These are phyloP conservation scores for Electrona antarctica DNA, from an alignment of 2,113 vertebrate species.

Conservation along the genomic window DNA sequence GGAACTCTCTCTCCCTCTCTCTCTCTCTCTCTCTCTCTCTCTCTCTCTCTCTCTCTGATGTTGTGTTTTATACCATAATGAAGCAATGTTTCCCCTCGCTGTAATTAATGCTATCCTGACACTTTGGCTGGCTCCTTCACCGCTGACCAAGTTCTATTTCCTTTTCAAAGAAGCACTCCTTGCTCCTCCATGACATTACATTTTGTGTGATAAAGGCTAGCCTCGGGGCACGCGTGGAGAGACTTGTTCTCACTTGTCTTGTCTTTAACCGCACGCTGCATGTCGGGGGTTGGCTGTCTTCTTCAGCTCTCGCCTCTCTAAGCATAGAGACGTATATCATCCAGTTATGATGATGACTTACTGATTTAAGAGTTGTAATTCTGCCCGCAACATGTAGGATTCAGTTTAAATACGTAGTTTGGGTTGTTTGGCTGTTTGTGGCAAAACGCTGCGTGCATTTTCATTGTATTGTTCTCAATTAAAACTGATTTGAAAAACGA, in stretches of 20 bases:
- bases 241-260: slow-evolving; percentile 71
- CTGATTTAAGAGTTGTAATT: slow-evolving; percentile 41
- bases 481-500: slow-evolving; percentile 7
- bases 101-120: slow-evolving; percentile 29
- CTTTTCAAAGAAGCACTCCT: slow-evolving; percentile 43
- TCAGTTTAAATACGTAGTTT: slow-evolving; percentile 17
- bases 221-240: slow-evolving; percentile 50
- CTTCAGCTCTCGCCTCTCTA: slow-evolving; percentile 41
- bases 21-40: background rate
- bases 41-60: background rate
- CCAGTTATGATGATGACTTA: slow-evolving; percentile 52
- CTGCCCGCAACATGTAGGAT: slow-evolving; percentile 27
- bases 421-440: slow-evolving; percentile 9
- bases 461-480: slow-evolving; percentile 4
- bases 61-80: slow-evolving; percentile 21
- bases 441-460: background rate
- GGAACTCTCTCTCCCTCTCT: slow-evolving; percentile 7
- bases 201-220: slow-evolving; percentile 62
- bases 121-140: slow-evolving; percentile 38
- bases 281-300: slow-evolving; percentile 29
- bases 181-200: slow-evolving; percentile 45
- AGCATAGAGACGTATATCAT: slow-evolving; percentile 50
- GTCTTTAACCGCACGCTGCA: slow-evolving; percentile 54
- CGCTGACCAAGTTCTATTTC: slow-evolving; percentile 20
- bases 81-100: slow-evolving; percentile 8